Conservation (phyloP, 2,888 invertebrate species). For the Nezara viridula region DNA sequence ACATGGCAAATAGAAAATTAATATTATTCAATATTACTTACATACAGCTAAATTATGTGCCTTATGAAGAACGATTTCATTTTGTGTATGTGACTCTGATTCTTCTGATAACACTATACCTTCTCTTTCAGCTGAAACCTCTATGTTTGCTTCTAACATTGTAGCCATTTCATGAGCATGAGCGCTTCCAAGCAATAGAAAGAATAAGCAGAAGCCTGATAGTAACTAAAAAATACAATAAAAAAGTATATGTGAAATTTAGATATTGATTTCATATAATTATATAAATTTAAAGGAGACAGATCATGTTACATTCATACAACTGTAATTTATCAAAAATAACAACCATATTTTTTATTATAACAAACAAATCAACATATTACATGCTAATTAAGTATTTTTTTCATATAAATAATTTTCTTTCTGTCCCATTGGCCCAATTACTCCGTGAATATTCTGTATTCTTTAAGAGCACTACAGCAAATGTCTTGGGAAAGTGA, state of each 20-base stretch:
- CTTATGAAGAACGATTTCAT: constrained; percentile 69
- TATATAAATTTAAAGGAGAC: neutral
- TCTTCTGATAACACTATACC: constrained; percentile 69
- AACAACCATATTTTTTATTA: no score
- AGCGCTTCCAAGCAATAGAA: constrained; percentile 69
- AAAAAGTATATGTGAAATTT: neutral
- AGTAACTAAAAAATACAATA: constrained; percentile 67
- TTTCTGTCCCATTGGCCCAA: no score
- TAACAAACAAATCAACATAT: no score
- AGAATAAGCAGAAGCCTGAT: constrained; percentile 68
- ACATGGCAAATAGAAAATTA: neutral
- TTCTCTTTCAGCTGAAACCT: constrained; percentile 69
- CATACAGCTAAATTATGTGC: constrained; percentile 70
- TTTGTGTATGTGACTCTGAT: constrained; percentile 68
- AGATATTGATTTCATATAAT: neutral
- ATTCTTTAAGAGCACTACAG: no score
- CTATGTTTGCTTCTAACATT: constrained; percentile 70
- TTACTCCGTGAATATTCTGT: no score
- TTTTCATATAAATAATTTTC: no score
- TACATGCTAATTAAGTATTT: no score
- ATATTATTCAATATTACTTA: constrained; percentile 64
- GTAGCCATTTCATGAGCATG: constrained; percentile 70
- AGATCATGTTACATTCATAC: neutral
- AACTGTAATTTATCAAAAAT: no score
- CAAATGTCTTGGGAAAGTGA: no score